Evolutionary conservation across 1,140 invertebrate genomes (phyloP).

Genomic region (Macrotrachela quadricornifera): DNA sequence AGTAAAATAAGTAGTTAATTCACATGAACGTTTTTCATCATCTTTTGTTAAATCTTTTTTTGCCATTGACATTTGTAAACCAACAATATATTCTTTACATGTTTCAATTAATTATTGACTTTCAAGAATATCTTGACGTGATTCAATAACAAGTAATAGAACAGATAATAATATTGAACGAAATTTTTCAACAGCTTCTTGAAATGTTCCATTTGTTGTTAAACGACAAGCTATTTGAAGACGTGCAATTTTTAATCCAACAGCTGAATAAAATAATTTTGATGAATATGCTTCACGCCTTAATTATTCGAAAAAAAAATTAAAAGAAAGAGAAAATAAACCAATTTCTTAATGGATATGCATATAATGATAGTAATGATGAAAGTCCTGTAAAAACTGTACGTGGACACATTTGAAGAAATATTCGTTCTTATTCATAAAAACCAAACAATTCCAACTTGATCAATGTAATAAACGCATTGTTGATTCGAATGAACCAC

Average conservation of each 20-base stretch:
- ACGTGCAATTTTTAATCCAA: constrained; percentile 52
- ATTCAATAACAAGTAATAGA: constrained; percentile 73
- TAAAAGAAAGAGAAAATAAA: neutral
- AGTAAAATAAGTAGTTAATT: constrained; percentile 91
- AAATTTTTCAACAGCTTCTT: constrained; percentile 69
- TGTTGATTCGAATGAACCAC: constrained; percentile 81
- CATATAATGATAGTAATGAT: constrained; percentile 49
- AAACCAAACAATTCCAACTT: constrained; percentile 78
- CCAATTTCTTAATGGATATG: constrained; percentile 37
- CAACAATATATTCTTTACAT: constrained; percentile 76
- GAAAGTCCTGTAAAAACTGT: constrained; percentile 53
- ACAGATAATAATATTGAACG: constrained; percentile 59
- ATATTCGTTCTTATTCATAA: constrained; percentile 54
- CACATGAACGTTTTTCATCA: constrained; percentile 35
- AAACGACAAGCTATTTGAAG: constrained; percentile 67
- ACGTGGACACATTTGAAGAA: constrained; percentile 51
- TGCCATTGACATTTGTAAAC: constrained; percentile 67
- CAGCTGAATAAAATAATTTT: constrained; percentile 44
- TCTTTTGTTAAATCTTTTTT: constrained; percentile 40
- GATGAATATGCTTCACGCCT: neutral
- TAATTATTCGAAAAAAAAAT: neutral
- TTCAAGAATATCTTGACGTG: constrained; percentile 50
- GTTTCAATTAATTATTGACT: constrained; percentile 66
- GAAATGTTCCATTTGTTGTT: constrained; percentile 87
- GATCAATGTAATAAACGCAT: constrained; percentile 31